Evolutionary conservation across 2,888 invertebrate genomes (phyloP).

Genomic region (Mantis religiosa): DNA sequence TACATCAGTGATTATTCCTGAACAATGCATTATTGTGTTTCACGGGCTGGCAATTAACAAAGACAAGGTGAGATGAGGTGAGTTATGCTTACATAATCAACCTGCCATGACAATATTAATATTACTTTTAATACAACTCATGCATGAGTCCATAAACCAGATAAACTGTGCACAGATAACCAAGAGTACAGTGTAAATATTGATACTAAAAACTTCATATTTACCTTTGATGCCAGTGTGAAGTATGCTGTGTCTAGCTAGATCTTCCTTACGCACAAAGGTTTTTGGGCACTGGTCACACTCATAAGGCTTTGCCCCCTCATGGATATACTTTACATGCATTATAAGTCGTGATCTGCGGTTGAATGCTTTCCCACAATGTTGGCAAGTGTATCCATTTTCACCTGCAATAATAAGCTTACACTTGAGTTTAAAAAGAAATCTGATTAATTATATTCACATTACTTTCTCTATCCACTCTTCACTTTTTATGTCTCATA

Average conservation of each 20-base stretch:
- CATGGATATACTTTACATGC: constrained; percentile 60
- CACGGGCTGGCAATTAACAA: too few relatives aligned
- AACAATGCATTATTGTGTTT: too few relatives aligned
- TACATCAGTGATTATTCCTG: too few relatives aligned
- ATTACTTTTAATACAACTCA: constrained; percentile 31
- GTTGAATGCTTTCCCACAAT: constrained; percentile 53
- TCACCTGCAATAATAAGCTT: constrained; percentile 44
- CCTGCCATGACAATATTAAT: too few relatives aligned
- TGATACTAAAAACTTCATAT: constrained; percentile 34
- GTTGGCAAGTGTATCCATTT: constrained; percentile 61
- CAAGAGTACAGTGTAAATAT: not conserved
- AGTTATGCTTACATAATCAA: too few relatives aligned
- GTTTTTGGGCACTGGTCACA: constrained; percentile 56
- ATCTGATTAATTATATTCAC: too few relatives aligned
- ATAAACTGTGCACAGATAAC: not conserved
- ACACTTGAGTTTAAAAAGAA: too few relatives aligned
- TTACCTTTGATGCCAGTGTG: constrained; percentile 59
- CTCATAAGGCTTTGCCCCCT: constrained; percentile 56
- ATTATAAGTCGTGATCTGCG: constrained; percentile 49
- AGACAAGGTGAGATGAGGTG: too few relatives aligned
- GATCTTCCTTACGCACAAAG: constrained; percentile 59
- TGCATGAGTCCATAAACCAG: not conserved
- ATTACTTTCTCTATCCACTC: too few relatives aligned
- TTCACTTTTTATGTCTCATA: too few relatives aligned
- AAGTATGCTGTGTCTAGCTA: constrained; percentile 54